Evolutionary conservation across 2,113 vertebrate species (phyloP).

Genomic region (Vulpes lagopus): DNA sequence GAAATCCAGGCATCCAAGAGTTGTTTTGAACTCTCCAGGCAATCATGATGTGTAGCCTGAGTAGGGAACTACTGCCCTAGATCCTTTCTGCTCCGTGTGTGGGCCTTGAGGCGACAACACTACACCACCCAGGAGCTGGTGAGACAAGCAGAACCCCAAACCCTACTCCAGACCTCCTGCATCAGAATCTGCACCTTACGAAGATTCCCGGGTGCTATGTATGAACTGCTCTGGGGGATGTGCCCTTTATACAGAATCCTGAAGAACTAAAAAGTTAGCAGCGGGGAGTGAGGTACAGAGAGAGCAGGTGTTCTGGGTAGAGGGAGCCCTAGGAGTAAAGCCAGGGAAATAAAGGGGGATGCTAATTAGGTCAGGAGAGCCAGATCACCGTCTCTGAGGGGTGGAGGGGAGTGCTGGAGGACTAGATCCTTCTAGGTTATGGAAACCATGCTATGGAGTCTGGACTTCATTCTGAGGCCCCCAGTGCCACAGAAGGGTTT

Average conservation of each 20-base stretch:
- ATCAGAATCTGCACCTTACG: neutral
- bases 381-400: neutral
- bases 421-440: neutral
- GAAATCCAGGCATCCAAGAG: neutral
- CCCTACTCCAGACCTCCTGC: neutral
- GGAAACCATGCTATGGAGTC: neutral
- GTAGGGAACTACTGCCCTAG: too few relatives aligned
- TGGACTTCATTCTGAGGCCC: neutral
- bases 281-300: neutral
- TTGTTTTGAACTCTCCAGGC: neutral
- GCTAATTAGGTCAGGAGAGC: neutral
- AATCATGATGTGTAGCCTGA: neutral
- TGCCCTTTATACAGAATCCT: neutral
- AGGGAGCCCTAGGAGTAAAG: neutral
- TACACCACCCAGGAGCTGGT: too few relatives aligned
- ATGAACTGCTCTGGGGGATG: neutral
- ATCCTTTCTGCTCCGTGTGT: neutral
- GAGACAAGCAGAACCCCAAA: neutral
- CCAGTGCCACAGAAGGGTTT: neutral
- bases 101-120: neutral
- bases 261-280: neutral
- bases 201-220: neutral
- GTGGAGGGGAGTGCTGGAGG: neutral
- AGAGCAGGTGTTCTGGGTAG: neutral
- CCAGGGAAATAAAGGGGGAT: neutral